These are phyloP conservation scores for Saccostrea glomerata DNA, from an alignment of 1,140 invertebrate species.

Conservation along the genomic window DNA sequence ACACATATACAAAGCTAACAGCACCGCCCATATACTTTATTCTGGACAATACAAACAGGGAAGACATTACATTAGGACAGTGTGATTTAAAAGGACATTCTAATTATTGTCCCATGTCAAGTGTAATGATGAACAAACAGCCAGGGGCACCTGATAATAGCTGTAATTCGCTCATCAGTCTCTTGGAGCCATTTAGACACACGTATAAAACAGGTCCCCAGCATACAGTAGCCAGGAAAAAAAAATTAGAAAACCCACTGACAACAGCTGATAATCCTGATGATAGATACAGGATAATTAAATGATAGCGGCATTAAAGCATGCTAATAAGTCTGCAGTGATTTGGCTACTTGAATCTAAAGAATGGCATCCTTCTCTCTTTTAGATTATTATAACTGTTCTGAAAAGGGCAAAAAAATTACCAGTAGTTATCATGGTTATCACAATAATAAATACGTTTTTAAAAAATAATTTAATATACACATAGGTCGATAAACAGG, in stretches of 20 bases:
- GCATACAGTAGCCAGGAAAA: neutral
- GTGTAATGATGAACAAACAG: conserved; percentile 21
- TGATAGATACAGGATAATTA: neutral
- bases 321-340: neutral
- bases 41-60: neutral
- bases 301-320: neutral
- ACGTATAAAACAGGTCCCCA: no score
- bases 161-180: neutral
- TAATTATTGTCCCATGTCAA: conserved; percentile 16
- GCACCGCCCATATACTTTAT: neutral
- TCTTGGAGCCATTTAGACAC: neutral
- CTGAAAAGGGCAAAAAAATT: no score
- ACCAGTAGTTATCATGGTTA: no score
- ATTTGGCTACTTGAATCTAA: neutral
- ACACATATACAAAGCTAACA: neutral
- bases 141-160: conserved; percentile 1
- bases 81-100: conserved; percentile 7
- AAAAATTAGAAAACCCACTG: neutral
- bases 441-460: no score
- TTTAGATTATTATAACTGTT: no score
- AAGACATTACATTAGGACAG: neutral
- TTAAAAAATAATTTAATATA: no score
- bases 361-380: neutral
- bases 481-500: no score
- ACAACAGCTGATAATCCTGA: neutral